Conservation (phyloP, 2,888 invertebrate species). For the Yponomeuta cagnagella region DNA sequence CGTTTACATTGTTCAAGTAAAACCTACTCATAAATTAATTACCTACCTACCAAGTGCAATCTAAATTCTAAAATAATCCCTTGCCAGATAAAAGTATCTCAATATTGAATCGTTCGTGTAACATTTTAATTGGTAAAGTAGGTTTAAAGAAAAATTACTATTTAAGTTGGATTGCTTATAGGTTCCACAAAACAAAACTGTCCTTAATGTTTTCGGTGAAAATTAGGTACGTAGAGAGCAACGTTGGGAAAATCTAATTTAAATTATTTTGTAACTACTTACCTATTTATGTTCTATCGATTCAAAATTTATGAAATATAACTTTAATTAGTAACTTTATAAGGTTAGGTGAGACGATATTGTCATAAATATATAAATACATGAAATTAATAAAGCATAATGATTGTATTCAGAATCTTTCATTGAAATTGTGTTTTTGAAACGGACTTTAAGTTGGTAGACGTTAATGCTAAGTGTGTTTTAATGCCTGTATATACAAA, state of each 20-base stretch:
- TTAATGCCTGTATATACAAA: constrained; percentile 9
- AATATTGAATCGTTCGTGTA: constrained; percentile 47
- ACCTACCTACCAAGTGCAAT: constrained; percentile 21
- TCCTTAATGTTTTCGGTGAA: constrained; percentile 43
- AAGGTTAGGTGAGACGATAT: constrained; percentile 77
- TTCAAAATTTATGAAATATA: constrained; percentile 74
- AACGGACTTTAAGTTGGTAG: too few relatives aligned
- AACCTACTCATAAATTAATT: not conserved
- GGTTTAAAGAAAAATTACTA: constrained; percentile 41
- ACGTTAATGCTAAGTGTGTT: constrained; percentile 6
- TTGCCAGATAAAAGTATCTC: constrained; percentile 57
- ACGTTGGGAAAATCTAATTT: constrained; percentile 46
- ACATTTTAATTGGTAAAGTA: constrained; percentile 47
- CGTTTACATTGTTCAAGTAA: not conserved
- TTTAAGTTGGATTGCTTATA: constrained; percentile 54
- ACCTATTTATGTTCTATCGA: constrained; percentile 70
- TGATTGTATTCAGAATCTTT: constrained; percentile 67
- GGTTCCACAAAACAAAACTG: constrained; percentile 43
- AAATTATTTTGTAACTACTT: constrained; percentile 59
- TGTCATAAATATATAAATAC: constrained; percentile 78
- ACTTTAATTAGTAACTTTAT: constrained; percentile 74
- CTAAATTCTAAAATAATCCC: constrained; percentile 33
- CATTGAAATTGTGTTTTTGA: not conserved
- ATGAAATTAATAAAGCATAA: constrained; percentile 78
- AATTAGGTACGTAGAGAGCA: constrained; percentile 51